Conservation (phyloP, 2,888 invertebrate species). For the Lymantria monacha region DNA sequence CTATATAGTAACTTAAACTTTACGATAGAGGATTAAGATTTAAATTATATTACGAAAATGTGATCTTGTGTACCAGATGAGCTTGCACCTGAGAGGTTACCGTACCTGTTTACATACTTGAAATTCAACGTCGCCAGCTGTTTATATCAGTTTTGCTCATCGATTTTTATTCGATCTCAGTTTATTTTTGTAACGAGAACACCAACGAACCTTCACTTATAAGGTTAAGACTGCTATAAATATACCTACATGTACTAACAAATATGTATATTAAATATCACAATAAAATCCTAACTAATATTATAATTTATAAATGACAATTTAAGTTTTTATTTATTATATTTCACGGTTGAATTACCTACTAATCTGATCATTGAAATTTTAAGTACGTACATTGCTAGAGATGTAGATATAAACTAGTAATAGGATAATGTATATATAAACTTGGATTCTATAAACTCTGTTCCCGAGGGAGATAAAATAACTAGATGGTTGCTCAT, state of each 20-base stretch:
- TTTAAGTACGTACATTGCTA: no score
- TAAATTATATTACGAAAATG: slow-evolving; percentile 8
- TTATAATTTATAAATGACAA: no score
- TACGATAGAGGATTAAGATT: slow-evolving; percentile 16
- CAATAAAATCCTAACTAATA: no score
- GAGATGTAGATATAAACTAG: no score
- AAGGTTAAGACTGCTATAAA: not conserved
- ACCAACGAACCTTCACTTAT: slow-evolving; percentile 12
- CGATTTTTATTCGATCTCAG: slow-evolving; percentile 45
- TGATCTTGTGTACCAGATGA: slow-evolving; percentile 38
- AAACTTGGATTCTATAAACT: no score
- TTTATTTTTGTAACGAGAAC: slow-evolving; percentile 37
- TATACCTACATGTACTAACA: not conserved
- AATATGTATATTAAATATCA: no score
- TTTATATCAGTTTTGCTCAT: slow-evolving; percentile 43
- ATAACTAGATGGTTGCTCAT: no score
- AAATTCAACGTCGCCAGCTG: slow-evolving; percentile 61
- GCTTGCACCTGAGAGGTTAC: slow-evolving; percentile 42
- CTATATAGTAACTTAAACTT: slow-evolving; percentile 11
- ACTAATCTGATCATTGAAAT: no score
- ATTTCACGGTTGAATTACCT: no score
- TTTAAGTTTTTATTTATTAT: no score
- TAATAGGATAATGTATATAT: no score
- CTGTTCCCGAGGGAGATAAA: no score
- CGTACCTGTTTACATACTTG: slow-evolving; percentile 50